Base-by-base conservation (phyloP, 2,888 invertebrate genomes). In the Drosophila austrosaltans region DNA sequence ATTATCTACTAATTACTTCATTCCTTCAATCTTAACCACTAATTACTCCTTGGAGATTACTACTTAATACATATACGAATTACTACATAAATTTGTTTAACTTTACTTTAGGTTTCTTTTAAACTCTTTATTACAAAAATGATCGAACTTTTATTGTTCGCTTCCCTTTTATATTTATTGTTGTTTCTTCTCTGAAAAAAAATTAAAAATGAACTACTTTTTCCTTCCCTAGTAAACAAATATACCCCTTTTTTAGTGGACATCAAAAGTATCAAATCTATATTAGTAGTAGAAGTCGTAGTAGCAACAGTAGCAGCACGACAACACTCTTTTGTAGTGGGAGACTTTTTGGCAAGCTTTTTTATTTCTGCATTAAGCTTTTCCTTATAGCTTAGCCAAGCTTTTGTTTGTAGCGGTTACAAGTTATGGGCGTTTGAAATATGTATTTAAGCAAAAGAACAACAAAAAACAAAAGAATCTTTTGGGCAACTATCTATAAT, bases 321-420 rank as follows among this genome's bases (percentile, higher is more conserved):
- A 56, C 71, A 72, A 72, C 65, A 72, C 72, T 72, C 72, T 12
- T 12, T 30, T 32, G 32, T 2, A 3, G 48, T 3, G 10, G 28
- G n/a, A 61, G 59, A 65, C 62, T 74, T 59, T 36, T 12, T n/a
- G n/a, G 10, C 25, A 12, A 66, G 66, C 66, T 64, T 64, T 69
- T 64, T 32, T 63, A 57, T 68, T 64, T 36, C 8, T 36, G 36
- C 36, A 36, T 8, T 36, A 36, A 36, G 36, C 62, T 22, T 8
- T 30, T 30, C 2, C 30, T 30, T 58, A 6, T 36, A 30, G 54
- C 54, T 39, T 20, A 12, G 5, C 22, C 16, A 48, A 22, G 54
- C 66, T 61, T 25, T 25, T 40, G 25, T 32, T 39, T 44, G 58
- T 8, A 57, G 56, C 53, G 59, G 63, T 63, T 54, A 20, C 36